Conservation (phyloP, 2,888 invertebrate genomes). For the Agriopis leucophaearia region DNA sequence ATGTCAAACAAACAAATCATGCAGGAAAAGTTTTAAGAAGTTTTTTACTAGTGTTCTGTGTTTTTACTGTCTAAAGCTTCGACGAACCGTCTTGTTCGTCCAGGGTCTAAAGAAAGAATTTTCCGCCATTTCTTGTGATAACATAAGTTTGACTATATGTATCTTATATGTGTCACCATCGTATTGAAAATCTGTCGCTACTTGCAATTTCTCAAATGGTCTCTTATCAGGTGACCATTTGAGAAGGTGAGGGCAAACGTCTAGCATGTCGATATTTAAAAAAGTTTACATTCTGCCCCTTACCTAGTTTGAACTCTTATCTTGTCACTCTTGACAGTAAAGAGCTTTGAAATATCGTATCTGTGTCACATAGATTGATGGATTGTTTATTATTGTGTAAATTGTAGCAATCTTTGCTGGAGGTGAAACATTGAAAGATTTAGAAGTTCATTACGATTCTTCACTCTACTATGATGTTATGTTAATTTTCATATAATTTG, state of each 20-base stretch:
- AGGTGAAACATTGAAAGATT: conserved; percentile 8
- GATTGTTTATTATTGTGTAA: conserved; percentile 23
- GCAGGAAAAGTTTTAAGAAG: too few species aligned
- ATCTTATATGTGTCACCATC: too few species aligned
- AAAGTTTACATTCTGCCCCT: conserved; percentile 2
- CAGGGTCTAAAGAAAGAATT: too few species aligned
- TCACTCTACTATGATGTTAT: not conserved
- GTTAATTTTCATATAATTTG: not conserved
- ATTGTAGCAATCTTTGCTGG: conserved; percentile 18
- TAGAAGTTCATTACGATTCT: conserved; percentile 3
- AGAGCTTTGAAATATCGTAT: conserved; percentile 19
- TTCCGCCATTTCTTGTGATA: too few species aligned
- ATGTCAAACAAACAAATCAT: too few species aligned
- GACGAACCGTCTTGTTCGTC: too few species aligned
- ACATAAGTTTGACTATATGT: too few species aligned
- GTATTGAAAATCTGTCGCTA: too few species aligned
- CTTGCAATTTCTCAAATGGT: too few species aligned
- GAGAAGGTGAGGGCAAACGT: not conserved
- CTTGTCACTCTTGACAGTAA: conserved; percentile 10
- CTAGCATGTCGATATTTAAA: not conserved
- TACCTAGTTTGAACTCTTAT: not conserved
- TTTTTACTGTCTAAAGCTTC: too few species aligned
- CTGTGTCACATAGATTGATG: conserved; percentile 34
- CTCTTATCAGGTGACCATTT: too few species aligned
- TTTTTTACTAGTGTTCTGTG: too few species aligned